Percentiles rank a stretch among this genome's conserved stretches.
phyloP scores from a whole-genome alignment of 1,140 invertebrate genomes.

The Halotydeus destructor region DNA sequence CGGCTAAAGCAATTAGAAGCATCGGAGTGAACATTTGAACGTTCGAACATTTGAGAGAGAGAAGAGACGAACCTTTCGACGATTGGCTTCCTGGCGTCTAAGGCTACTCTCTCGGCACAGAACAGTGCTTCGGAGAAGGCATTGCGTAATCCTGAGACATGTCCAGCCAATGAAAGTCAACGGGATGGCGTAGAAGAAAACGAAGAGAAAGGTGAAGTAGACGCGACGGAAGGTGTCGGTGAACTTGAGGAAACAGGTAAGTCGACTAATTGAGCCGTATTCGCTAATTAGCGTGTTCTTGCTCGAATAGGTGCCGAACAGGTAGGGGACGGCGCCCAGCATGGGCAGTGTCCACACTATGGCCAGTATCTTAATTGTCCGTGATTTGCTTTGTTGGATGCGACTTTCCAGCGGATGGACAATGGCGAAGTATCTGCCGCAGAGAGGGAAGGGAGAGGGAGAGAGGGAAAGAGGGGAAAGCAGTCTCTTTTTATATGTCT shows the following conservation, averaged over 20 bases:
- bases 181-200: constrained; percentile 27
- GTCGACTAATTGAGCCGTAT: constrained; percentile 23
- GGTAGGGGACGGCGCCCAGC: constrained; percentile 24
- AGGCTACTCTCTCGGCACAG: constrained; percentile 19
- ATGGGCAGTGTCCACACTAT: constrained; percentile 26
- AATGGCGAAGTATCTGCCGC: constrained; percentile 31
- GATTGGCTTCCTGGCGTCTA: constrained; percentile 19
- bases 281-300: constrained; percentile 22
- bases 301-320: constrained; percentile 20
- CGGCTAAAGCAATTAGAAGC: too few species aligned
- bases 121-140: constrained; percentile 21
- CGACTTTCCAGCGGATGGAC: constrained; percentile 28
- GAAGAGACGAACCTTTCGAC: constrained; percentile 25
- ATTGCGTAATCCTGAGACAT: constrained; percentile 26
- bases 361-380: constrained; percentile 25
- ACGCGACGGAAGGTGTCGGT: constrained; percentile 21
- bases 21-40: too few species aligned
- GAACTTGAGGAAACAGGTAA: constrained; percentile 25
- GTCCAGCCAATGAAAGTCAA: constrained; percentile 26
- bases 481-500: too few species aligned
- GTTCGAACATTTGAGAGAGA: too few species aligned
- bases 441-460: background rate
- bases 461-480: too few species aligned
- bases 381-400: constrained; percentile 24
- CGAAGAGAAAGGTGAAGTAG: constrained; percentile 28